phyloP scores from a whole-genome alignment of 2,888 invertebrate species.

The Cephonodes hylas region DNA sequence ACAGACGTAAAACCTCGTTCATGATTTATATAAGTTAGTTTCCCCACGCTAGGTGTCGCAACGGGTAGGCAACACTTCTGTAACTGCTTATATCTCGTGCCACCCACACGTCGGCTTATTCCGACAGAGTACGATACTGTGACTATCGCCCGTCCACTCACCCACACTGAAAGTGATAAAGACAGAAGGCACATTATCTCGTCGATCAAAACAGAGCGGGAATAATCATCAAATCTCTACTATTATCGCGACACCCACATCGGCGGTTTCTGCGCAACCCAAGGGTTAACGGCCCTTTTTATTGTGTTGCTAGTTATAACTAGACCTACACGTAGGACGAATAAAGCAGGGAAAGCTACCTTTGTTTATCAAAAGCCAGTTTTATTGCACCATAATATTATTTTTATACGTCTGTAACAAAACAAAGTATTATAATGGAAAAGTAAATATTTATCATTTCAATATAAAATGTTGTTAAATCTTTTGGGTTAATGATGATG shows the following conservation, averaged over 20 bases:
- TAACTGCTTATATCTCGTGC: slow-evolving; percentile 48
- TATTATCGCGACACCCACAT: slow-evolving; percentile 66
- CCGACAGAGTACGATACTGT: background rate
- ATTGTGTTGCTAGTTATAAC: slow-evolving; percentile 38
- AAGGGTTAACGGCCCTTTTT: slow-evolving; percentile 65
- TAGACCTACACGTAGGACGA: slow-evolving; percentile 18
- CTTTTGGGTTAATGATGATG: slow-evolving; percentile 1
- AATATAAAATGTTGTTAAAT: slow-evolving; percentile 4
- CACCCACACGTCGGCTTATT: slow-evolving; percentile 53
- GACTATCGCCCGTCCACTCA: slow-evolving; percentile 21
- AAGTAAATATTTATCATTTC: slow-evolving; percentile 9
- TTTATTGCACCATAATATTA: slow-evolving; percentile 8
- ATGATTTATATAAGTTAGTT: background rate
- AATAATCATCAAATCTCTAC: slow-evolving; percentile 61
- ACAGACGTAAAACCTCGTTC: background rate
- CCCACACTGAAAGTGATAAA: slow-evolving; percentile 12
- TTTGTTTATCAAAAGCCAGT: slow-evolving; percentile 18
- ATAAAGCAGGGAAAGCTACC: slow-evolving; percentile 18
- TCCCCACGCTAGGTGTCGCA: slow-evolving; percentile 42
- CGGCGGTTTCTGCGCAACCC: slow-evolving; percentile 47
- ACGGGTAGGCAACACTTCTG: slow-evolving; percentile 53
- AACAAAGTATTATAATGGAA: background rate
- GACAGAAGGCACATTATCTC: slow-evolving; percentile 25
- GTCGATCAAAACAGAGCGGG: slow-evolving; percentile 45
- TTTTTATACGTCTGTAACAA: slow-evolving; percentile 7